Base-by-base conservation (phyloP, 2,113 vertebrate genomes). In the Brachirus orientalis region DNA sequence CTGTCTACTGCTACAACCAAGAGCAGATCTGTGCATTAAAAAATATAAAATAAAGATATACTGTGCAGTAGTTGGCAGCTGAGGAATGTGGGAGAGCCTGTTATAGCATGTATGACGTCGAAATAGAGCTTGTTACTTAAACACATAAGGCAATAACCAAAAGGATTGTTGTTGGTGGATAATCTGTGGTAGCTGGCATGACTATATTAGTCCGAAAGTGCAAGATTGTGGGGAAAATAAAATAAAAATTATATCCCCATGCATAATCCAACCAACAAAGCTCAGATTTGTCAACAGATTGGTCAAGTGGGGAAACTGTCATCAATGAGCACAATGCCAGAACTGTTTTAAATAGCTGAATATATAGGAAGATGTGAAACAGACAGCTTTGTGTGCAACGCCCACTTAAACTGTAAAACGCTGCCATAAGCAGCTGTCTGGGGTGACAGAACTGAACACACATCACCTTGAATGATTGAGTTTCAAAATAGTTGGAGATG, bases 161-260 rank as follows among this genome's bases (percentile, higher is more conserved):
- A n/a, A n/a, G n/a, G n/a, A n/a, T n/a, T n/a, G n/a, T 8, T 52
- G 76, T 70, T 13, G 50, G 53, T 64, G 75, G 69, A 66, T 55
- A 18, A 63, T 64, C 46, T 70, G 72, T n/a, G 66, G 67, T 38
- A 20, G 51, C 22, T 58, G 72, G 73, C 35, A 40, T n/a, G n/a
- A n/a, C n/a, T n/a, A n/a, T n/a, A n/a, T n/a, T 12, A 40, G 12
- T 40, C 9, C 7, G 38, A 40, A 40, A 10, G 38, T 40, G 9
- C 9, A 7, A 12, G 38, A 40, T 12, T 40, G 38, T 10, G 38
- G 38, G n/a, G n/a, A n/a, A n/a, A n/a, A n/a, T n/a, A n/a, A n/a
- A n/a, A n/a, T n/a, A n/a, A 8, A 51, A 44, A 63, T 1, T 36
- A 63, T 6, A 20, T 33, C 60, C 1, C 19, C 55, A 9, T 57